Evolutionary conservation across 2,113 vertebrate species (phyloP).

Genomic region (Pygoscelis adeliae): DNA sequence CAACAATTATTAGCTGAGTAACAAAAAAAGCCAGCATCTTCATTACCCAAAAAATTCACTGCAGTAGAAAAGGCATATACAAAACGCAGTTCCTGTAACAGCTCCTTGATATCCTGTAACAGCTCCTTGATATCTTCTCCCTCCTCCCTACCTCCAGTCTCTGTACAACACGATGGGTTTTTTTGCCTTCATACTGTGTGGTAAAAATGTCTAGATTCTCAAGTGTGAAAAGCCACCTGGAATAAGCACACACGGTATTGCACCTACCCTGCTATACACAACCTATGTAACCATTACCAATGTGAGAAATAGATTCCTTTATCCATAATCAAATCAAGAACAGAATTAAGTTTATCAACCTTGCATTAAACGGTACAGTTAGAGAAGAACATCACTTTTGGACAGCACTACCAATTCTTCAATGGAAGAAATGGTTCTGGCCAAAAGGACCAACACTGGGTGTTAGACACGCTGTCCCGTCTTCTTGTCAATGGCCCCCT

Average conservation of each 20-base stretch:
- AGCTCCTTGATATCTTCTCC: not conserved
- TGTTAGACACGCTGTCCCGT: not conserved
- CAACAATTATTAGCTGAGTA: not conserved
- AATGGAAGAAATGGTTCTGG: not conserved
- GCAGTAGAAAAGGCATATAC: not conserved
- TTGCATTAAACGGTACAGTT: not conserved
- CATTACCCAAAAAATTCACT: not conserved
- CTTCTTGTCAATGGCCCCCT: not conserved
- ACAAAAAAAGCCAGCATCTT: not conserved
- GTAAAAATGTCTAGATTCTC: not conserved
- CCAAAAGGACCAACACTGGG: accelerated
- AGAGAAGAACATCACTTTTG: not conserved
- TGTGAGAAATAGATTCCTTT: not conserved
- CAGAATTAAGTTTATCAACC: not conserved
- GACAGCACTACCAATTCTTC: not conserved
- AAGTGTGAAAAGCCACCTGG: not conserved
- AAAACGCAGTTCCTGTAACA: not conserved
- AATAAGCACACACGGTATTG: not conserved
- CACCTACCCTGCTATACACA: not conserved
- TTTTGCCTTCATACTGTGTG: not conserved
- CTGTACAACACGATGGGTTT: not conserved
- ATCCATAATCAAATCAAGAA: not conserved
- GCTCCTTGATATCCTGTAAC: not conserved
- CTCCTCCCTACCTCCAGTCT: not conserved
- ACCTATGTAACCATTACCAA: not conserved